Evolutionary conservation across 1,140 invertebrate genomes (phyloP), one percentile per base, ranked within the genome.

Genomic region (Lasioglossum albipes): DNA sequence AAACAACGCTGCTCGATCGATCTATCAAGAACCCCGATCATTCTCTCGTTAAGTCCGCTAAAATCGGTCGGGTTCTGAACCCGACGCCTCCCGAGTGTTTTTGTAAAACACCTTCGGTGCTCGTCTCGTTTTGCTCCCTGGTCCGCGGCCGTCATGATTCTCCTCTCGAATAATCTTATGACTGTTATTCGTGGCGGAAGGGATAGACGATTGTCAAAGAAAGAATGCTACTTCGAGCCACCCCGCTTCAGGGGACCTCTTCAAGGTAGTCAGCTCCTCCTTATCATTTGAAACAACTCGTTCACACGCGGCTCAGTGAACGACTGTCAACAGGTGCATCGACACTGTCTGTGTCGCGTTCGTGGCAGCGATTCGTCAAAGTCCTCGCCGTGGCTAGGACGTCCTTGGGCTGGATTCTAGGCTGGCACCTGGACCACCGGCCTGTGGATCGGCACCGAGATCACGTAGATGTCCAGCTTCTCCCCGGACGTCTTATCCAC

Each of bases 391-490:
- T 13, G 45, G 61, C 74, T 64, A 82, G 81, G 72, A 83, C 52
- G 22, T 49, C 49, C 20, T 62, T 54, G 45, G n/a, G 64, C 22
- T 27, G 22, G 31, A 22, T 16, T 41, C 82, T 92, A 91, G 74
- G 86, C 89, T 9, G 90, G 89, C 0, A 81, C 87, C 52, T 89
- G 84, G 7, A 86, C 84, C 22, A 88, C 67, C 0, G 87, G 78
- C 7, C 84, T 84, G 65, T 91, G 89, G 7, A 90, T 85, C 42
- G 91, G 93, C 52, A 94, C 90, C 0, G 93, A 92, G 72, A 95
- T 94, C 41, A 95, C 93, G 75, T 92, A 94, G 64, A 94, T 93
- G 82, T 94, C 93, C 61, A 93, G 88, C 75, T 94, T 94, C 76
- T 94, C 94, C 22, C 87, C 85, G 49, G 87, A 84, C 0, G 87